Evolutionary conservation across 1,140 invertebrate genomes (phyloP).

Genomic region (Drosophila gunungcola): DNA sequence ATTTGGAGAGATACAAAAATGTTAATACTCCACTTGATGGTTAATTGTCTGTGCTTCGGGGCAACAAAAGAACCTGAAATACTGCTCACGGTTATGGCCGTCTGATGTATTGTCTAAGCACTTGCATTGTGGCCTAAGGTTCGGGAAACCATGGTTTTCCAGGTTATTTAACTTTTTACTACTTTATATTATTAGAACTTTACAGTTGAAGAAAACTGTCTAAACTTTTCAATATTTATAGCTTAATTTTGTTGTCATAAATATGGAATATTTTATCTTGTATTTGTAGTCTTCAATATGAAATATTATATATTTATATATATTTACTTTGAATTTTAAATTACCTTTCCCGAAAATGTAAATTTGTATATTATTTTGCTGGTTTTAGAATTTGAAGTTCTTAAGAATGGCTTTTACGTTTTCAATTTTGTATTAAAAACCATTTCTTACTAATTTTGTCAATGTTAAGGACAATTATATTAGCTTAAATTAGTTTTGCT

Average conservation of each 20-base stretch:
- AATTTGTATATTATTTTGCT: too few species aligned
- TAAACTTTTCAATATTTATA: too few species aligned
- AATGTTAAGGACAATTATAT: not conserved
- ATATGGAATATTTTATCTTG: too few species aligned
- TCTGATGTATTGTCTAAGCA: not conserved
- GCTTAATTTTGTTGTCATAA: too few species aligned
- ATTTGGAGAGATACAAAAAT: conserved; percentile 29
- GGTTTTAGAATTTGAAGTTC: too few species aligned
- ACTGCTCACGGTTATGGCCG: conserved; percentile 2
- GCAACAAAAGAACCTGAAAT: conserved; percentile 14
- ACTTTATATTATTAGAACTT: too few species aligned
- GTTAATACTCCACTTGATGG: conserved; percentile 46
- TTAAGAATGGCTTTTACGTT: too few species aligned
- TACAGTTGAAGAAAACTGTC: too few species aligned
- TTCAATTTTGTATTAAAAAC: not conserved
- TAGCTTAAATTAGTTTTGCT: not conserved
- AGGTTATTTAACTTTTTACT: not conserved
- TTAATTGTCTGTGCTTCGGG: conserved; percentile 38
- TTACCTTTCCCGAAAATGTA: too few species aligned
- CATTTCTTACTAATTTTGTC: not conserved
- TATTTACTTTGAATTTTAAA: too few species aligned
- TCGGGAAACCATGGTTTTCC: not conserved
- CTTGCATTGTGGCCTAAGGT: not conserved
- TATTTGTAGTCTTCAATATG: too few species aligned
- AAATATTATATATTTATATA: too few species aligned